Evolutionary conservation across 2,113 vertebrate species (phyloP).

Genomic region (Trematomus loennbergii): DNA sequence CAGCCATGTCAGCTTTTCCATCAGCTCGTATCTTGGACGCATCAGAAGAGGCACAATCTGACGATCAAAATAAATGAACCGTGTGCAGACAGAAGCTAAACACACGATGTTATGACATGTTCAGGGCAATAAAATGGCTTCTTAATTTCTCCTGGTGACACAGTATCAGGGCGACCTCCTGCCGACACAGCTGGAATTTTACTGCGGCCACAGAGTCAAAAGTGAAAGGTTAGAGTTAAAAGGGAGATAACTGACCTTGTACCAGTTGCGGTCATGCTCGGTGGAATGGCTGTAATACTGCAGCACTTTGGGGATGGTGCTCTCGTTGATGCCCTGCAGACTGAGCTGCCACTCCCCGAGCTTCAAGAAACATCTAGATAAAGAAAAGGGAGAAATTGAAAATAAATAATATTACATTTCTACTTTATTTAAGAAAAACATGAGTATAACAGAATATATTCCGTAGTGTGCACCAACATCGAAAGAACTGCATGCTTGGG

Average conservation of each 20-base stretch:
- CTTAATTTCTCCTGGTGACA: conserved; percentile 21
- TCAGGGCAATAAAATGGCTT: conserved; percentile 19
- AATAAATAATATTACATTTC: not conserved
- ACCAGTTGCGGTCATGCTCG: conserved; percentile 97
- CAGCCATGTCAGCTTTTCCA: conserved; percentile 23
- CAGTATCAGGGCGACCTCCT: conserved; percentile 1
- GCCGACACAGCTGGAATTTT: conserved; percentile 62
- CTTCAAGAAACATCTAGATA: conserved; percentile 94
- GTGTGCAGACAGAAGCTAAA: not conserved
- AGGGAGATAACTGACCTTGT: conserved; percentile 88
- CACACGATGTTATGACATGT: conserved; percentile 3
- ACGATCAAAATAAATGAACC: conserved; percentile 35
- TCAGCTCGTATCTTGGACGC: conserved; percentile 27
- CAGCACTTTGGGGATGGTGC: conserved; percentile 97
- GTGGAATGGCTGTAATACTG: conserved; percentile 98
- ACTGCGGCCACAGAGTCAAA: conserved; percentile 25
- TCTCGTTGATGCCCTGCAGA: conserved; percentile 98
- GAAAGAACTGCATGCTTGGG: not conserved
- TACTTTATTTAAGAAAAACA: not conserved
- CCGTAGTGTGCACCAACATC: not conserved
- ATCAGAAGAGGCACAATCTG: not conserved
- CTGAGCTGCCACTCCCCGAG: conserved; percentile 98
- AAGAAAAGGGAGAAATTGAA: not conserved
- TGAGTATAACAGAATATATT: not conserved
- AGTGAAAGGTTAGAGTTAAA: conserved; percentile 46